Evolutionary conservation across 2,113 vertebrate species (phyloP), one percentile per base, ranked within the genome.

Genomic region (Cottus gobio): DNA sequence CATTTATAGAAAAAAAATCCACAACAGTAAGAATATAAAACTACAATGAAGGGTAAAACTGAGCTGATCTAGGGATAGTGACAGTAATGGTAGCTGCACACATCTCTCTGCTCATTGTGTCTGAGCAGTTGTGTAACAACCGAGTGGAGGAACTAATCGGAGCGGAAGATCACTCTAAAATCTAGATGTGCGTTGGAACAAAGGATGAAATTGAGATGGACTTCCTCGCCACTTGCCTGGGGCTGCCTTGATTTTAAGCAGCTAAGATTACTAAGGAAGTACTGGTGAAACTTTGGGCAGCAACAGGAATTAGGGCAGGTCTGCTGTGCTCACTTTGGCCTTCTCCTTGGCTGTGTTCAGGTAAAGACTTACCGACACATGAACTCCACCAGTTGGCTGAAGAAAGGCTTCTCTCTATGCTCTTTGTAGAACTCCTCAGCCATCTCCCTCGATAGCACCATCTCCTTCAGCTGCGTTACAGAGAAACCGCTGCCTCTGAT

Each of bases 371-470:
- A 98, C 97, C 90, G 58, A 75, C 96, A 95, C 96, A 97, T 96
- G 82, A 91, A 96, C 11, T 95, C 87, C 87, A 96, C 90, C 79
- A 98, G 44, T 16, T 96, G 67, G 6, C 82, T 89, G 86, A 93
- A 97, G 92, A 96, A 97, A 39, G 94, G 91, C 85, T 96, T 95
- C 69, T 95, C 96, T 74, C 89, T 52, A 8, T 96, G 96, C 46
- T 95, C 87, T 67, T 93, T 93, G 91, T 97, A 97, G 90, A 97
- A 95, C 86, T 96, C 92, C 79, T 93, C 78, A 18, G 96, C 96
- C 90, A 95, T 91, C 71, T 96, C 95, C 69, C 13, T 90, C 20
- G 93, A 94, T 64, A 97, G 91, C 64, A 93, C 5, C 44, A 71
- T 78, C 90, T 97, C 96, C 85, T 95, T 95, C 83, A 94, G 46